A percentile compares a stretch with the other conserved stretches of the same genome.
Conservation (phyloP, 2,888 invertebrate species). For the Euspilapteryx auroguttella region DNA sequence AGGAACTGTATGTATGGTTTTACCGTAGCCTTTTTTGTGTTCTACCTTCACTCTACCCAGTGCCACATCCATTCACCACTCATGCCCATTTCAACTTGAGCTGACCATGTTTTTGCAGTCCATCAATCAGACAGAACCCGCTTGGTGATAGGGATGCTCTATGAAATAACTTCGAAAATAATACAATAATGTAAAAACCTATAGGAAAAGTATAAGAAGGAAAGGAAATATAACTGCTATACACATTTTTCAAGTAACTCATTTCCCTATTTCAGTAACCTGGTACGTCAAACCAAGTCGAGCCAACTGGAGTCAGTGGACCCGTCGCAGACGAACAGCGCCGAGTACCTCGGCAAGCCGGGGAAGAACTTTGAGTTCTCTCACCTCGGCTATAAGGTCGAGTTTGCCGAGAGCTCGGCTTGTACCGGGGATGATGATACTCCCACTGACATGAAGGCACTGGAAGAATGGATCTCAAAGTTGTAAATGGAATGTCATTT, state of each 20-base stretch:
- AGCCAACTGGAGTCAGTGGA: constrained; percentile 80
- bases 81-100: too few relatives aligned
- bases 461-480: constrained; percentile 75
- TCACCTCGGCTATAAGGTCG: constrained; percentile 70
- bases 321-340: constrained; percentile 59
- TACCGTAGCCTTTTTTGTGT: too few relatives aligned
- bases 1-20: constrained; percentile 86
- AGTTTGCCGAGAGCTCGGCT: constrained; percentile 69
- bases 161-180: too few relatives aligned
- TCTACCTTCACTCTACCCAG: too few relatives aligned
- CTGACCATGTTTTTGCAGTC: too few relatives aligned
- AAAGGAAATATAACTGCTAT: too few relatives aligned
- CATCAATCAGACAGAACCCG: too few relatives aligned
- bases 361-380: constrained; percentile 85
- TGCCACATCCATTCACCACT: too few relatives aligned
- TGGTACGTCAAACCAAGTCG: constrained; percentile 82
- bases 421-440: constrained; percentile 59
- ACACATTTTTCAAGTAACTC: too few relatives aligned
- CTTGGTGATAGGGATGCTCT: too few relatives aligned
- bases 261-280: constrained; percentile 77
- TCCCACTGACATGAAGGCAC: constrained; percentile 62
- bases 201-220: too few relatives aligned
- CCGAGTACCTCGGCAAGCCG: constrained; percentile 70
- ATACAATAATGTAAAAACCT: too few relatives aligned
- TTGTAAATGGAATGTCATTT: constrained; percentile 24